Conservation (phyloP, 1,140 invertebrate genomes). For the Listronotus oregonensis region DNA sequence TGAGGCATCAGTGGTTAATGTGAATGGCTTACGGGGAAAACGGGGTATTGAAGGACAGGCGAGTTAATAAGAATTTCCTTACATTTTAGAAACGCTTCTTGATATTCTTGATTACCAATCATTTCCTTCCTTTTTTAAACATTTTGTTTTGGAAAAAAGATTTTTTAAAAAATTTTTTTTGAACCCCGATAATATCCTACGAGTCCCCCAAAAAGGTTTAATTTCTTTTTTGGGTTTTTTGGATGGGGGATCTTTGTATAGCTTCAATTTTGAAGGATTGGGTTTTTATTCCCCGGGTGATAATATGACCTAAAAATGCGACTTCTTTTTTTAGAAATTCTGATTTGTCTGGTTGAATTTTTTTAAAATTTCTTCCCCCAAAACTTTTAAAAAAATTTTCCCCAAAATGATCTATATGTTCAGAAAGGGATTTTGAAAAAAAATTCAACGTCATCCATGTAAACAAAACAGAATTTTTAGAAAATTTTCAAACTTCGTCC, state of each 20-base stretch:
- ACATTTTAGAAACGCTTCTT: constrained; percentile 42
- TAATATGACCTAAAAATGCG: constrained; percentile 21
- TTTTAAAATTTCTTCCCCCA: constrained; percentile 42
- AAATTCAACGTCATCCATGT: constrained; percentile 52
- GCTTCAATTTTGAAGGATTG: constrained; percentile 27
- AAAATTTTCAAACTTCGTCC: constrained; percentile 48
- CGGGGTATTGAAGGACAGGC: too few relatives aligned
- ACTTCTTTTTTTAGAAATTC: constrained; percentile 25
- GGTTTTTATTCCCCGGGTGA: constrained; percentile 21
- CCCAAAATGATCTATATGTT: constrained; percentile 41
- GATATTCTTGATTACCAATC: not conserved
- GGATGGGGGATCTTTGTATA: constrained; percentile 21
- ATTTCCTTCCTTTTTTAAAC: constrained; percentile 44
- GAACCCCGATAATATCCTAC: constrained; percentile 36
- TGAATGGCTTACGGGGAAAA: constrained; percentile 45
- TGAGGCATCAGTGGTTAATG: constrained; percentile 51
- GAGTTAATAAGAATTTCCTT: too few relatives aligned
- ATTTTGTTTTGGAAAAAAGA: constrained; percentile 9
- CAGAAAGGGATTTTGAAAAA: constrained; percentile 35
- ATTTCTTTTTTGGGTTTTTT: constrained; percentile 17
- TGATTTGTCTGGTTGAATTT: constrained; percentile 37
- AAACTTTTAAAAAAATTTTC: constrained; percentile 35
- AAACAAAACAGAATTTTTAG: constrained; percentile 43
- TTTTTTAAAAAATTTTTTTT: constrained; percentile 23
- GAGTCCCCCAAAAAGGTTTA: constrained; percentile 38